These are phyloP conservation scores for Lucinisca nassula DNA, from an alignment of 2,888 invertebrate genomes.

Conservation along the genomic window DNA sequence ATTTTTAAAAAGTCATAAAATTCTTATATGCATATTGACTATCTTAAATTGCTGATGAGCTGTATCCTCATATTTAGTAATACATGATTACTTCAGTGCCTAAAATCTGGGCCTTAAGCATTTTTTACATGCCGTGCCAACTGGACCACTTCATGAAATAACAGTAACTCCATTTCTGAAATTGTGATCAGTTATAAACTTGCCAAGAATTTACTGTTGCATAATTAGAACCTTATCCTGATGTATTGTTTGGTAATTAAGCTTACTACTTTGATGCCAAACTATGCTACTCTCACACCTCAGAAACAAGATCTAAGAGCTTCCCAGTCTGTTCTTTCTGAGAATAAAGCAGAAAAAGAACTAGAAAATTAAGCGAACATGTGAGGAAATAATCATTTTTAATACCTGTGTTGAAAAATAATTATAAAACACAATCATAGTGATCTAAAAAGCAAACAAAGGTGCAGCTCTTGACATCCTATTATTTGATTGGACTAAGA, in stretches of 20 bases:
- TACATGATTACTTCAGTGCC: too few relatives aligned
- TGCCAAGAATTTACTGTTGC: slow-evolving; percentile 12
- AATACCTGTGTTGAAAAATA: background rate
- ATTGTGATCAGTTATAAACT: background rate
- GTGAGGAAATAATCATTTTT: background rate
- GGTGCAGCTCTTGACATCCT: background rate
- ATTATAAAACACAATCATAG: background rate
- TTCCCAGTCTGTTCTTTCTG: background rate
- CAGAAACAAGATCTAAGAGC: background rate
- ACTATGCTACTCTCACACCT: background rate
- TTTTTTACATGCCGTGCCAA: too few relatives aligned
- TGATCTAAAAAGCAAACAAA: background rate
- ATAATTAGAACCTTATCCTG: background rate
- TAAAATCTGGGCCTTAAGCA: too few relatives aligned
- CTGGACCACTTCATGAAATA: too few relatives aligned
- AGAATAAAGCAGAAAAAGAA: background rate
- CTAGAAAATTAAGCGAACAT: background rate
- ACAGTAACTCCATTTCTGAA: too few relatives aligned
- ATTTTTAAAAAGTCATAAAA: too few relatives aligned
- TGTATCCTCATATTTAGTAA: too few relatives aligned
- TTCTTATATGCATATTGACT: too few relatives aligned
- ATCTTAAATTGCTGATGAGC: too few relatives aligned
- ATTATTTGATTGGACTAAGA: too few relatives aligned
- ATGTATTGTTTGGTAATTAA: slow-evolving; percentile 2
- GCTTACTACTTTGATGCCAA: background rate